A percentile compares a stretch with the other conserved stretches of the same genome.
These are phyloP conservation scores for Eidolon dupreanum DNA, from an alignment of 2,797 vertebrate genomes.

Conservation along the genomic window DNA sequence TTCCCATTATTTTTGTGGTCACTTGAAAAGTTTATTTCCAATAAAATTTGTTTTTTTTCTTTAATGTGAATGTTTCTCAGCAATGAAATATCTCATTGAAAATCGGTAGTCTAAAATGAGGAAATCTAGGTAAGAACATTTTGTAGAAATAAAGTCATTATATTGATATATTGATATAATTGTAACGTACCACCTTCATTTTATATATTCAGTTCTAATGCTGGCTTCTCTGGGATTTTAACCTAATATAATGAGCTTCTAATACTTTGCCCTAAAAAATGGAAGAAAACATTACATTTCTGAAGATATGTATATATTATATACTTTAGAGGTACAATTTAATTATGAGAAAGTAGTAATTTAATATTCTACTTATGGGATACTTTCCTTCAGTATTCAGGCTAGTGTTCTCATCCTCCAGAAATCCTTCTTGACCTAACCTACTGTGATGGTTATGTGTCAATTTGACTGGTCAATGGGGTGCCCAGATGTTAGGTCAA, in stretches of 20 bases:
- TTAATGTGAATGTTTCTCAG: not conserved
- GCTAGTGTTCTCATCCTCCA: not conserved
- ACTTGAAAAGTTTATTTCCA: constrained; percentile 1
- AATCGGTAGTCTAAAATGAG: not conserved
- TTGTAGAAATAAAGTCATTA: not conserved
- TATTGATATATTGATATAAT: not conserved
- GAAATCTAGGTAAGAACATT: not conserved
- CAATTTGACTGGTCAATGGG: not conserved
- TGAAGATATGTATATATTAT: not conserved
- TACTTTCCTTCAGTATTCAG: not conserved
- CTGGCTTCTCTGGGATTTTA: not conserved
- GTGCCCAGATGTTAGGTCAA: not conserved
- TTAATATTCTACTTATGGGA: not conserved
- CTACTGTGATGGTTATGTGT: not conserved
- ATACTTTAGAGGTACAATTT: not conserved
- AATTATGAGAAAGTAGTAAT: not conserved
- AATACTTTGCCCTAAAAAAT: not conserved
- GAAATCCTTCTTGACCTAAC: not conserved
- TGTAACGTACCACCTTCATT: not conserved
- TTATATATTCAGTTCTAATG: not conserved
- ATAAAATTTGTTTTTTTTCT: not conserved
- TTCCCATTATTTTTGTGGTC: not conserved
- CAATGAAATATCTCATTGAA: not conserved
- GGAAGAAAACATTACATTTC: not conserved
- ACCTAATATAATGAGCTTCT: not conserved